Percentiles rank a stretch among this genome's conserved stretches.
Conservation (phyloP, 2,113 vertebrate species). For the Nerophis ophidion region DNA sequence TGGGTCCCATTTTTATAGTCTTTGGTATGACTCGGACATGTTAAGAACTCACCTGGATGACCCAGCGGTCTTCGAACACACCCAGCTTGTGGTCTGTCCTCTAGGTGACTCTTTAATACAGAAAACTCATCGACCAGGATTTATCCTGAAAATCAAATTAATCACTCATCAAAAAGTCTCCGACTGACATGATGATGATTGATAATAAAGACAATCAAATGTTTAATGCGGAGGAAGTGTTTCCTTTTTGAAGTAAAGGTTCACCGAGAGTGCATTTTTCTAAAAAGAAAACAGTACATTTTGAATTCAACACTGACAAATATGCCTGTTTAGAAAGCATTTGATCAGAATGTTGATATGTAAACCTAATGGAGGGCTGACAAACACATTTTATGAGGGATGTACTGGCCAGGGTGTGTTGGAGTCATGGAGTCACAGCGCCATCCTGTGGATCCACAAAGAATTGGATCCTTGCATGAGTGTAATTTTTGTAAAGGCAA, state of each 20-base stretch:
- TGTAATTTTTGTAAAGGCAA: not conserved
- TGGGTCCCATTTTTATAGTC: no score
- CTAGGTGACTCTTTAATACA: not conserved
- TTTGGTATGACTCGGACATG: no score
- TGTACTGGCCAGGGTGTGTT: not conserved
- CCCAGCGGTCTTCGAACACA: conserved; percentile 4
- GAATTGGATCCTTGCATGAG: not conserved
- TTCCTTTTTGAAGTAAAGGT: not conserved
- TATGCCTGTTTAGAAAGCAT: conserved; percentile 8
- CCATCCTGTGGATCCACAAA: conserved; percentile 36
- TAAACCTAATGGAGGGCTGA: not conserved
- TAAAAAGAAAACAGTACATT: conserved; percentile 3
- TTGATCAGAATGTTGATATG: conserved; percentile 18
- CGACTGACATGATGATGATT: not conserved
- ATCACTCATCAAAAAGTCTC: not conserved
- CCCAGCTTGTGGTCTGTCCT: not conserved
- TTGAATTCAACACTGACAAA: conserved; percentile 11
- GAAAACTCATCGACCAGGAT: not conserved
- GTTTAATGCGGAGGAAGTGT: not conserved
- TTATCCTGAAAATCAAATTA: not conserved
- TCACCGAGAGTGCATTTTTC: conserved; percentile 8
- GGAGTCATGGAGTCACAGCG: conserved; percentile 39
- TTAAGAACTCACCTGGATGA: conserved; percentile 30
- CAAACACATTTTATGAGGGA: conserved; percentile 2
- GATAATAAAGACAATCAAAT: not conserved